These are phyloP conservation scores for Hormiphora californensis DNA, from an alignment of 37 sponge, comb jelly and placozoan species.

Conservation along the genomic window DNA sequence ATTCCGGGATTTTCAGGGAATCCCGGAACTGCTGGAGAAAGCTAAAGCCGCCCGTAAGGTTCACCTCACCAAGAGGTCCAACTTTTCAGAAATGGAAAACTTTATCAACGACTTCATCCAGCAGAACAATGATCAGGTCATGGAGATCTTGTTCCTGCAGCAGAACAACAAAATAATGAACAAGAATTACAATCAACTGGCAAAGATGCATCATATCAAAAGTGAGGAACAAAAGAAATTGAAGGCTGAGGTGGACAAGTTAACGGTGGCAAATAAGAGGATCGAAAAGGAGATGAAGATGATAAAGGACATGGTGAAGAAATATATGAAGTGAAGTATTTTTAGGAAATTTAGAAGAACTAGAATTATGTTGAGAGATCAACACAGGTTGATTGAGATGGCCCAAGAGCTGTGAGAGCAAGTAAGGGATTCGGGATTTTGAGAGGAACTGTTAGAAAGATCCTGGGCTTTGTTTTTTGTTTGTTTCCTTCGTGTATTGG, in stretches of 20 bases:
- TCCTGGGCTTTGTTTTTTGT: too few relatives aligned
- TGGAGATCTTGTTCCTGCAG: constrained; percentile 45
- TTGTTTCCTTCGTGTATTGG: too few relatives aligned
- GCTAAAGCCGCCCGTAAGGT: neutral
- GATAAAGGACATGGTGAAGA: constrained; percentile 29
- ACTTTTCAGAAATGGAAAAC: constrained; percentile 33
- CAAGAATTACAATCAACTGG: constrained; percentile 25
- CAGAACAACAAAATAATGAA: constrained; percentile 43
- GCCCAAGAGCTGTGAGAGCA: too few relatives aligned
- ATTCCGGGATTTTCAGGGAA: constrained; percentile 8
- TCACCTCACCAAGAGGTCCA: constrained; percentile 19
- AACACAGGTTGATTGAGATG: too few relatives aligned
- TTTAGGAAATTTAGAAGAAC: too few relatives aligned
- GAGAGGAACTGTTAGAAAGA: too few relatives aligned
- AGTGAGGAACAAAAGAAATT: constrained; percentile 28
- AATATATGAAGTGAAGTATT: constrained; percentile 3
- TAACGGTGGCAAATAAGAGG: neutral
- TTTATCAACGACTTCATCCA: constrained; percentile 50
- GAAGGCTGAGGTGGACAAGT: constrained; percentile 16
- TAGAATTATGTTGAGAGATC: too few relatives aligned
- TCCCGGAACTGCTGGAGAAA: constrained; percentile 41
- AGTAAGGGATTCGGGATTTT: too few relatives aligned
- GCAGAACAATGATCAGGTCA: constrained; percentile 53
- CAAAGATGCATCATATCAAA: constrained; percentile 12
- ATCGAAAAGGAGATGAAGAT: constrained; percentile 47